These are phyloP conservation scores for Hozukius guyotensis DNA, from an alignment of 2,797 vertebrate species.

Conservation along the genomic window DNA sequence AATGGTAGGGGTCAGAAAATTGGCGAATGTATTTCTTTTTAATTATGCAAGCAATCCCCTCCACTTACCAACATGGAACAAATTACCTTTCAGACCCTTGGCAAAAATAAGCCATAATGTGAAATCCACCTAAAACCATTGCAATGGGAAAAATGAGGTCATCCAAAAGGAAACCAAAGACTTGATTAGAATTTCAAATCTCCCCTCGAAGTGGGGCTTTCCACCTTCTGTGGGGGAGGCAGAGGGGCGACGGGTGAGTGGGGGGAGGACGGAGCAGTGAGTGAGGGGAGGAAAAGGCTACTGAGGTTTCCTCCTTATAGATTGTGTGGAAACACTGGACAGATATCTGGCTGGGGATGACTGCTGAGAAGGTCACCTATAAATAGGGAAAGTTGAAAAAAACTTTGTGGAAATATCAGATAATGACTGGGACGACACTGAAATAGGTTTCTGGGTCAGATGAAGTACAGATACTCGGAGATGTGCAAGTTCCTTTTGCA, in stretches of 20 bases:
- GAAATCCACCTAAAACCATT: constrained; percentile 86
- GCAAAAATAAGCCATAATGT: constrained; percentile 86
- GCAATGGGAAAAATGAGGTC: constrained; percentile 88
- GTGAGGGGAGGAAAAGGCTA: constrained; percentile 68
- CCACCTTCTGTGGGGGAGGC: constrained; percentile 76
- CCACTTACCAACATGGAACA: constrained; percentile 83
- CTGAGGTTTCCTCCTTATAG: constrained; percentile 75
- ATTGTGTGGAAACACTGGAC: constrained; percentile 80
- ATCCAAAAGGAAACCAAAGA: constrained; percentile 86
- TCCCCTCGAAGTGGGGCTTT: constrained; percentile 82
- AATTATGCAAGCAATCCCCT: constrained; percentile 79
- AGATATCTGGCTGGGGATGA: constrained; percentile 74
- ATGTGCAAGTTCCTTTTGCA: constrained; percentile 64
- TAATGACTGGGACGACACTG: constrained; percentile 76
- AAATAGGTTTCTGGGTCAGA: constrained; percentile 76
- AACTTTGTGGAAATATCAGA: constrained; percentile 76
- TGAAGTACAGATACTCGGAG: constrained; percentile 73
- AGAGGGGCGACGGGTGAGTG: neutral
- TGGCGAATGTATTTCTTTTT: constrained; percentile 70
- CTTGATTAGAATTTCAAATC: constrained; percentile 90
- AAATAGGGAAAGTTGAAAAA: constrained; percentile 76
- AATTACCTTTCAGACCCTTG: constrained; percentile 84
- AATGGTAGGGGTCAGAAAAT: constrained; percentile 53
- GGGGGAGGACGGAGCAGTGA: constrained; percentile 14
- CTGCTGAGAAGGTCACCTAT: constrained; percentile 77